Evolutionary conservation across 2,113 vertebrate genomes (phyloP).

Genomic region (Oryzias melastigma): DNA sequence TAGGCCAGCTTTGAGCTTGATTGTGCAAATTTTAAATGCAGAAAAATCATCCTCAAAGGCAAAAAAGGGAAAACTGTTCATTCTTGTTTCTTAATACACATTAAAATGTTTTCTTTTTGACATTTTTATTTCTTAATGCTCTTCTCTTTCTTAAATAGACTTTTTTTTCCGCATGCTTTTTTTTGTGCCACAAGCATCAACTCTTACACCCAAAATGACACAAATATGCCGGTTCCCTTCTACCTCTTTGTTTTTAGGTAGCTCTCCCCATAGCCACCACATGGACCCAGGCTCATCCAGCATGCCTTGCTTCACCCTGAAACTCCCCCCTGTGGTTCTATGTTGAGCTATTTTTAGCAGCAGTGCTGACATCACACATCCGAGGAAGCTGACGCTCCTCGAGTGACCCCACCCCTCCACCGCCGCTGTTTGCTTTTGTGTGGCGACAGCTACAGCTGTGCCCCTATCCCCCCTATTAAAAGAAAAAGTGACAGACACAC

Average conservation of each 20-base stretch:
- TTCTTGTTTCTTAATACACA: conserved; percentile 6
- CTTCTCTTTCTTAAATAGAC: not conserved
- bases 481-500: conserved; percentile 25
- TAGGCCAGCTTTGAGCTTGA: no score
- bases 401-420: conserved; percentile 54
- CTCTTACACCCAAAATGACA: conserved; percentile 63
- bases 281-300: conserved; percentile 29
- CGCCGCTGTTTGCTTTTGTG: conserved; percentile 46
- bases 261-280: conserved; percentile 19
- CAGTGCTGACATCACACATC: conserved; percentile 76
- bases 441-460: conserved; percentile 66
- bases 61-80: not conserved
- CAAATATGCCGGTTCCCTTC: conserved; percentile 22
- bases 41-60: no score
- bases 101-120: conserved; percentile 4
- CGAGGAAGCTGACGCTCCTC: conserved; percentile 58
- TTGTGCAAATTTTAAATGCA: no score
- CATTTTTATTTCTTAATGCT: not conserved
- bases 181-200: conserved; percentile 79
- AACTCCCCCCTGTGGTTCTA: conserved; percentile 31
- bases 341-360: conserved; percentile 79
- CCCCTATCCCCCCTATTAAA: conserved; percentile 7
- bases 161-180: conserved; percentile 19
- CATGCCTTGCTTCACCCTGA: conserved; percentile 35
- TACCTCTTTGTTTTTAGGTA: conserved; percentile 35